Base-by-base conservation (phyloP, 2,113 vertebrate genomes). In the Ploceus nigricollis region DNA sequence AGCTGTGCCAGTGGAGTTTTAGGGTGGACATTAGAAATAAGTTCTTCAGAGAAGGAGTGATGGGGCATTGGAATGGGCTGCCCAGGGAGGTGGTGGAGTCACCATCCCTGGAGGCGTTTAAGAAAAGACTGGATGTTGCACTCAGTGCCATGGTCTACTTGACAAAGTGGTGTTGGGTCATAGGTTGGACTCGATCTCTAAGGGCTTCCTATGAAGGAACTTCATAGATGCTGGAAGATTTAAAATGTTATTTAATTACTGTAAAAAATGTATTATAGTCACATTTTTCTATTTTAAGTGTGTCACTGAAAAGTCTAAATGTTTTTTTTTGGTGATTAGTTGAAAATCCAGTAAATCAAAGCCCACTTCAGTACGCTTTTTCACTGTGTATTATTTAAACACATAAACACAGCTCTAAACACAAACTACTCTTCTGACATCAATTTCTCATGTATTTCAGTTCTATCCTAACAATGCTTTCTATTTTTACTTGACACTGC, bases 161-260 rank as follows among this genome's bases (percentile, higher is more conserved):
- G 47, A 37, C 27, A 37, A 3, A 3, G 21, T 18, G 39, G 21
- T 44, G 21, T 20, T 51, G 15, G 20, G 13, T 37, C 33, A 37
- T 3, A 17, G 37, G 17, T 7, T 21, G 31, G 39, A 31, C 33
- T 37, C 0, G 0, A 11, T 4, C 7, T 44, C 33, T 44, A 31
- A 31, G 13, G 4, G 22, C 18, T 45, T 53, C n/a, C n/a, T n/a
- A n/a, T 22, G 5, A 73, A 45, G 6, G 11, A 50, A 24, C 3
- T 76, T 82, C 23, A 37, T 3, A 63, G 11, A 58, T 37, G 10
- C 51, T 58, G 11, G 17, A 82, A 50, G 33, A 39, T 7, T 9
- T 63, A 50, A 42, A 69, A 37, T 58, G 4, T 23, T 42, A 35
- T 48, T 72, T 61, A 51, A 47, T 60, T 6, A 23, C 3, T 18